Percentiles rank a stretch among this genome's conserved stretches.
Conservation (phyloP, 2,113 vertebrate genomes). For the Anser cygnoides region DNA sequence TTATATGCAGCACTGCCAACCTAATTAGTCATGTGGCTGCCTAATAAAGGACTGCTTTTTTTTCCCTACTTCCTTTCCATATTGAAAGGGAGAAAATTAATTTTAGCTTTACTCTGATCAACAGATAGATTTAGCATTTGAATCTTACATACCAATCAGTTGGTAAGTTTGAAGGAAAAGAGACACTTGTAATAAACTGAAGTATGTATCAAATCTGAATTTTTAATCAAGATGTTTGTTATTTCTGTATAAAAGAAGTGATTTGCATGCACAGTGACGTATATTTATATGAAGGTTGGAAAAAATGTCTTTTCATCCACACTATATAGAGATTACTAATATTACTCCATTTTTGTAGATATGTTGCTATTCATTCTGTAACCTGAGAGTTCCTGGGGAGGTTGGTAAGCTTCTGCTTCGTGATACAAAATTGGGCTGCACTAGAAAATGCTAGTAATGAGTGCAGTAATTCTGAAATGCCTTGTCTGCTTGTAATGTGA, state of each 20-base stretch:
- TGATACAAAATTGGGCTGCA: not conserved
- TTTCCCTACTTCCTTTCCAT: not conserved
- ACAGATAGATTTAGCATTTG: not conserved
- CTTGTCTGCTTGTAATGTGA: fast-evolving
- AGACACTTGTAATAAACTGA: not conserved
- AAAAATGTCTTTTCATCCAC: not conserved
- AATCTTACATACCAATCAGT: not conserved
- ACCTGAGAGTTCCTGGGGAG: not conserved
- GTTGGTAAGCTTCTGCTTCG: not conserved
- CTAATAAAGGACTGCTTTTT: not conserved
- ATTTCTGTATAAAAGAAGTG: not conserved
- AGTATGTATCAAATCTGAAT: not conserved
- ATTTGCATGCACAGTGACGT: not conserved
- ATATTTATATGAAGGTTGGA: not conserved
- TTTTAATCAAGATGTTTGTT: not conserved
- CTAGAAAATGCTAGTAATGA: not conserved
- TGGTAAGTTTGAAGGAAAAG: not conserved
- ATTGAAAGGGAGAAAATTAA: not conserved
- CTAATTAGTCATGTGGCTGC: not conserved
- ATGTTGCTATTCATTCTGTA: not conserved
- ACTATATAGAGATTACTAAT: not conserved
- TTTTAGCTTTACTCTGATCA: not conserved
- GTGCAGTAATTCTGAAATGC: not conserved
- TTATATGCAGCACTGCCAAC: not conserved
- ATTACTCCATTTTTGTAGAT: not conserved